phyloP scores from a whole-genome alignment of 2,797 vertebrate species.

The Anolis apletophallus region DNA sequence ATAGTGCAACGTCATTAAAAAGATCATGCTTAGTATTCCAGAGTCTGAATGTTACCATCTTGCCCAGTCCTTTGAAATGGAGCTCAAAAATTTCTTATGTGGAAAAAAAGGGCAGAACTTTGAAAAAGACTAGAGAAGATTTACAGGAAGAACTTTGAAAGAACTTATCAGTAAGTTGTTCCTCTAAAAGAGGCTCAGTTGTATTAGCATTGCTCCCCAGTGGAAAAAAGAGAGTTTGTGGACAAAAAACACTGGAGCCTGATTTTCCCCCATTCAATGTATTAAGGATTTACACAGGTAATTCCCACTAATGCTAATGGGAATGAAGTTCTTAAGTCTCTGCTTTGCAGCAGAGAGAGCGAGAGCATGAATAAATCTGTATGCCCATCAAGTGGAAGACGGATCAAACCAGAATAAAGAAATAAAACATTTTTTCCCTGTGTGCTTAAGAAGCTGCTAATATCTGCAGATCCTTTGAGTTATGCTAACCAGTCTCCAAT shows the following conservation, averaged over 20 bases:
- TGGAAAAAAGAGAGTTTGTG: constrained; percentile 6
- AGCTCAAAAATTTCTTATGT: neutral
- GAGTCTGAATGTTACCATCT: neutral
- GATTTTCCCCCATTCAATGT: neutral
- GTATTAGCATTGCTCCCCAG: constrained; percentile 1
- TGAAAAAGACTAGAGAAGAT: neutral
- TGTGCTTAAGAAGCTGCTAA: constrained; percentile 41
- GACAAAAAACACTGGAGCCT: neutral
- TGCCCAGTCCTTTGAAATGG: neutral
- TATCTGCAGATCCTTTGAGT: constrained; percentile 22
- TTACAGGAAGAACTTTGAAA: constrained; percentile 8
- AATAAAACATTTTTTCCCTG: constrained; percentile 18
- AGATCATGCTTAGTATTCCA: neutral
- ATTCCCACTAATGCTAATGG: neutral
- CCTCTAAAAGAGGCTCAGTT: neutral
- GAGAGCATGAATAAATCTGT: constrained; percentile 11
- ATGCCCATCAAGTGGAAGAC: constrained; percentile 17
- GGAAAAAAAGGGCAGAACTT: neutral
- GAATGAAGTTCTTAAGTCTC: neutral
- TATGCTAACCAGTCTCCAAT: constrained; percentile 15
- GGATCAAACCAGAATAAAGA: neutral
- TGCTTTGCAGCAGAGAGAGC: constrained; percentile 11
- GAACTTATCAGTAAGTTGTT: neutral
- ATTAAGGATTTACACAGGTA: constrained; percentile 27
- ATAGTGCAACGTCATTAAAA: neutral